Evolutionary conservation across 2,797 vertebrate species (phyloP).

Genomic region (Argya squamiceps): DNA sequence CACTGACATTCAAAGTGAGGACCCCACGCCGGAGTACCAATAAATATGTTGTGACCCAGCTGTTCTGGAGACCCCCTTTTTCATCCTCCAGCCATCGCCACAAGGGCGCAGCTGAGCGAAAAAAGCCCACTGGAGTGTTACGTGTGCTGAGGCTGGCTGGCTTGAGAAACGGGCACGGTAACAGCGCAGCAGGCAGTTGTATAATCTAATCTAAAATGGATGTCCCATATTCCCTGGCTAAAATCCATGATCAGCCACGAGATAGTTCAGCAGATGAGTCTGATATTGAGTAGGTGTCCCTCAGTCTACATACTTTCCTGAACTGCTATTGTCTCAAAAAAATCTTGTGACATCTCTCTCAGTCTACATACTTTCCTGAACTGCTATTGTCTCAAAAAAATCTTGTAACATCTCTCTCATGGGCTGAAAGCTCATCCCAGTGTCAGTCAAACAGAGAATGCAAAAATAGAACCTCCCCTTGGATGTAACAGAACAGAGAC

Average conservation of each 20-base stretch:
- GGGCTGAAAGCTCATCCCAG: neutral
- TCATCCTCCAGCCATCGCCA: too few species aligned
- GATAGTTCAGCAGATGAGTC: neutral
- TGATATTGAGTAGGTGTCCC: slow-evolving; percentile 1
- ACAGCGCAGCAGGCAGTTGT: neutral
- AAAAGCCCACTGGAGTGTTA: too few species aligned
- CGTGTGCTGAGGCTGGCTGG: too few species aligned
- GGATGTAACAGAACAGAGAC: neutral
- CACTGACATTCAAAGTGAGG: too few species aligned
- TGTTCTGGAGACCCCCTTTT: too few species aligned
- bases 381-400: slow-evolving; percentile 21
- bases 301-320: slow-evolving; percentile 17
- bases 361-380: slow-evolving; percentile 21
- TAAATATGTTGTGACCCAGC: too few species aligned
- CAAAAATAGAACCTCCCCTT: neutral
- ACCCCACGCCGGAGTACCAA: too few species aligned
- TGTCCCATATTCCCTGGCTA: neutral
- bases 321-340: slow-evolving; percentile 21
- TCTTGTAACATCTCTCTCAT: neutral
- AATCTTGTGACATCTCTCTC: neutral
- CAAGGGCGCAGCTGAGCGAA: too few species aligned
- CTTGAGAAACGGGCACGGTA: too few species aligned
- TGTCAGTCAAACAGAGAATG: slow-evolving; percentile 1
- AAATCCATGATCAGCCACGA: neutral
- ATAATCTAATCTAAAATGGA: neutral